Evolutionary conservation across 2,113 vertebrate species (phyloP).

Genomic region (Antechinus stuartii): DNA sequence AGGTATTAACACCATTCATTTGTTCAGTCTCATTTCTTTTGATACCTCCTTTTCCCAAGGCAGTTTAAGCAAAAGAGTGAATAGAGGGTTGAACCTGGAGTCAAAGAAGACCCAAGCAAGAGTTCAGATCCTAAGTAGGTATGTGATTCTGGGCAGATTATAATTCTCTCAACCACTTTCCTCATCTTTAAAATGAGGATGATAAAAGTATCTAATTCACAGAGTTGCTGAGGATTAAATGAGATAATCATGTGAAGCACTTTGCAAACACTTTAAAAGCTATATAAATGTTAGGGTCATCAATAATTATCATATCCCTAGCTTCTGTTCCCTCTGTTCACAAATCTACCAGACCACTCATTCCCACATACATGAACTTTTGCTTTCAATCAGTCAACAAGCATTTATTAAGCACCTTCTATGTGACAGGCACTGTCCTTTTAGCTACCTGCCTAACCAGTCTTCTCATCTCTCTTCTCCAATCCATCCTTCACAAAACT

Average conservation of each 20-base stretch:
- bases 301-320: neutral
- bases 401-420: too few relatives aligned
- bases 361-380: neutral
- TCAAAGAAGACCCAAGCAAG: neutral
- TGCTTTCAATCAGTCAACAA: neutral
- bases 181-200: neutral
- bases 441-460: neutral
- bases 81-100: neutral
- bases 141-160: neutral
- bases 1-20: neutral
- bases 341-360: neutral
- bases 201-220: neutral
- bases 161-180: neutral
- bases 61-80: neutral
- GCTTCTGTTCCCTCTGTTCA: neutral
- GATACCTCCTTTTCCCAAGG: neutral
- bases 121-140: neutral
- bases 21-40: neutral
- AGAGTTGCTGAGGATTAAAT: neutral
- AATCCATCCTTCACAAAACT: too few relatives aligned
- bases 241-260: neutral
- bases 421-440: neutral
- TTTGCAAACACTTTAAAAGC: neutral
- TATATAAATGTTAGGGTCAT: neutral
- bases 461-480: neutral